Conservation (phyloP, 2,113 vertebrate species). For the Psephotus haematonotus region DNA sequence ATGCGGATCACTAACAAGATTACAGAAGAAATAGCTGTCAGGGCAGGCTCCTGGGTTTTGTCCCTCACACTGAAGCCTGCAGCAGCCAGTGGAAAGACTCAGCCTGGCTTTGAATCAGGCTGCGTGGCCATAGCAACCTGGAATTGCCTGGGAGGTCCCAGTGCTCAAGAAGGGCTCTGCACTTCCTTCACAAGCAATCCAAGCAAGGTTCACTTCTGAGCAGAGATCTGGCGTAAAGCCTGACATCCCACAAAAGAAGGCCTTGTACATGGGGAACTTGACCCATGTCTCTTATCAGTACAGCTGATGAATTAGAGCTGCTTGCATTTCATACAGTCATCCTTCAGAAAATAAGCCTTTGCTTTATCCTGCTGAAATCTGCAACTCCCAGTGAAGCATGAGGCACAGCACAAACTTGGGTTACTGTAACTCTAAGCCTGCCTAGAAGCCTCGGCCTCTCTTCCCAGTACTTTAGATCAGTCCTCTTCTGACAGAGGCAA, state of each 20-base stretch:
- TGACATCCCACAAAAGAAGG: not conserved
- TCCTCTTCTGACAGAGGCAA: not conserved
- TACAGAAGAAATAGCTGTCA: not conserved
- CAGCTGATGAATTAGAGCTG: not conserved
- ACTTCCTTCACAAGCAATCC: not conserved
- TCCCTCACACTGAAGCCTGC: not conserved
- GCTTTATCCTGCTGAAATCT: not conserved
- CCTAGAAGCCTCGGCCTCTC: not conserved
- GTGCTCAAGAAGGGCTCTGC: not conserved
- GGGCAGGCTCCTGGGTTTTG: rapidly evolving
- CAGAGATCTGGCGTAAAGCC: not conserved
- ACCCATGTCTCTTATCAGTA: not conserved
- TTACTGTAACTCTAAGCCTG: not conserved
- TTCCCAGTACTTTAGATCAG: not conserved
- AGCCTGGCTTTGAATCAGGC: not conserved
- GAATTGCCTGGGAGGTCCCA: not conserved
- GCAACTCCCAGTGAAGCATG: not conserved
- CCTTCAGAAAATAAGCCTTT: not conserved
- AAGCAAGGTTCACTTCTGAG: not conserved
- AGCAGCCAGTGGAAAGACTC: not conserved
- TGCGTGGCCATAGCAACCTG: not conserved
- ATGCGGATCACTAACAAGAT: rapidly evolving
- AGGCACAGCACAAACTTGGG: not conserved
- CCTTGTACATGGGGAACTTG: not conserved
- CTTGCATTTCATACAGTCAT: not conserved